Evolutionary conservation across 2,888 invertebrate species (phyloP), one percentile per base, ranked within the genome.

Genomic region (Lapara coniferarum): DNA sequence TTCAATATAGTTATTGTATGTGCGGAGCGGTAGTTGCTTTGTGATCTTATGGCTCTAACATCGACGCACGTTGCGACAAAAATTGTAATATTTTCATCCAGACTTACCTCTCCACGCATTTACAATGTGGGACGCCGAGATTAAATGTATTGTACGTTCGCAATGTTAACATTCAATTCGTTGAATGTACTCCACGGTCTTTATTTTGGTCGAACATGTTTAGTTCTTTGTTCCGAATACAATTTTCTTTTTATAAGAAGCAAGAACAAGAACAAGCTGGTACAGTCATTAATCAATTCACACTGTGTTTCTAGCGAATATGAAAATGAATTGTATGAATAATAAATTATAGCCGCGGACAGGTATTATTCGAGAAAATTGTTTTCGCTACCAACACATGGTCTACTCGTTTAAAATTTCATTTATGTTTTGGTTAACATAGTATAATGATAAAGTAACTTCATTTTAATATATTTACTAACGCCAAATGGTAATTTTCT

Each of bases 301-400:
- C 80, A 81, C 79, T 80, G 78, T 78, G 79, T 77, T 83, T 78
- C 78, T 78, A 80, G 77, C 78, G 79, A 79, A 81, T 83, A 82
- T 83, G 81, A 80, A 83, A 83, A 83, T 82, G 80, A 82, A 84
- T 84, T 84, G 79, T 82, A 81, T 79, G 82, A 85, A 82, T 83
- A 85, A 84, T 83, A 81, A 81, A 83, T 84, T 81, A 79, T 76
- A 74, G 71, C 74, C 76, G 73, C 74, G 71, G 74, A 73, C 78
- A 77, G 77, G 73, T 78, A 79, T 78, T 81, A 80, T 80, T 78
- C 72, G 70, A 76, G 78, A 75, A 78, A 77, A 78, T 79, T 78
- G 77, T 79, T 80, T 80, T 74, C 74, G 74, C 71, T 73, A 75
- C 74, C 71, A 78, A 66, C 68, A 71, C 69, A 68, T 71, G 67